These are phyloP conservation scores for Choloepus didactylus DNA, from an alignment of 2,797 vertebrate genomes.

Conservation along the genomic window DNA sequence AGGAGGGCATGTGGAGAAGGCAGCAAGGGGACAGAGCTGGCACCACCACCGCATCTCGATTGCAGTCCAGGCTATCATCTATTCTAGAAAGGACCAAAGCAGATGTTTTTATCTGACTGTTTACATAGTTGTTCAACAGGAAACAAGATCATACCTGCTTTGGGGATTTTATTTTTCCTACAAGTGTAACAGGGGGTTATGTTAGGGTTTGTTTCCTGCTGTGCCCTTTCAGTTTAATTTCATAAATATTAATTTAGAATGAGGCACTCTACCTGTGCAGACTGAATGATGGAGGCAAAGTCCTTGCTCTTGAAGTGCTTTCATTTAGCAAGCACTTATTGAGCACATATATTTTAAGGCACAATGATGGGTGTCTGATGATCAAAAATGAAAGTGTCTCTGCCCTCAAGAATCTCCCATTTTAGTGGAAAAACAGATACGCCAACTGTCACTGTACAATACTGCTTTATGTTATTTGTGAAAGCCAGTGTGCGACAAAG, in stretches of 20 bases:
- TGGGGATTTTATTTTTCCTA: neutral
- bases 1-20: neutral
- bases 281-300: neutral
- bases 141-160: neutral
- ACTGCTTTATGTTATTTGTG: neutral
- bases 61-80: neutral
- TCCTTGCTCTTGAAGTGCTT: slow-evolving; percentile 17
- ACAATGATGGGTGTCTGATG: neutral
- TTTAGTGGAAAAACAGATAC: slow-evolving; percentile 37
- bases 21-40: neutral
- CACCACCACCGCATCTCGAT: neutral
- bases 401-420: neutral
- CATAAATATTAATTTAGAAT: neutral
- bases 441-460: neutral
- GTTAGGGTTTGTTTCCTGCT: neutral
- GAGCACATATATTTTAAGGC: neutral
- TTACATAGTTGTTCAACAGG: neutral
- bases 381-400: neutral
- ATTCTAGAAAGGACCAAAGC: neutral
- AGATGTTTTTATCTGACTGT: neutral
- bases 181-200: neutral
- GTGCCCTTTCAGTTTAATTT: neutral
- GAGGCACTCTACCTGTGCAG: neutral
- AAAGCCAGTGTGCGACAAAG: neutral
- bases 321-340: slow-evolving; percentile 1